Conservation (phyloP, 2,797 vertebrate species). For the Sciaenops ocellatus region DNA sequence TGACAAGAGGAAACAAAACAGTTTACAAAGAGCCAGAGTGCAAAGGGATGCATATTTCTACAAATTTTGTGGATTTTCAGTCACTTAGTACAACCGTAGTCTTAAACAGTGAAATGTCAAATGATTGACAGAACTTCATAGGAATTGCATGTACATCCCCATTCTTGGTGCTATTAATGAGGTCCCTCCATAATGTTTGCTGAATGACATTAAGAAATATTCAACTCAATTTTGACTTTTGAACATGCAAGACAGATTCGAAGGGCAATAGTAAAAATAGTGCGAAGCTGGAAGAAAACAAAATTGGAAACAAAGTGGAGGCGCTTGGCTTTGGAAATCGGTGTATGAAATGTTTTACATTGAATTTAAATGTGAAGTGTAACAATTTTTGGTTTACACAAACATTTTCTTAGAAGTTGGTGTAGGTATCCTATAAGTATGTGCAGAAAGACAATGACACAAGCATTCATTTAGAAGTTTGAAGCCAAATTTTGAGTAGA, state of each 20-base stretch:
- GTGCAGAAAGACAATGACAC: constrained; percentile 58
- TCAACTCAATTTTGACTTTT: constrained; percentile 71
- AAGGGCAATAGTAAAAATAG: constrained; percentile 73
- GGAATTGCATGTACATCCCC: constrained; percentile 65
- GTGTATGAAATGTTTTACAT: constrained; percentile 42
- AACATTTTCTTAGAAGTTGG: constrained; percentile 49
- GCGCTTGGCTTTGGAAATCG: constrained; percentile 64
- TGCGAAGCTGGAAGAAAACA: constrained; percentile 66
- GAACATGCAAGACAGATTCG: constrained; percentile 82
- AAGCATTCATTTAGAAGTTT: constrained; percentile 58
- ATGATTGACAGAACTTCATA: constrained; percentile 67
- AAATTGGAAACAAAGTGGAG: constrained; percentile 63
- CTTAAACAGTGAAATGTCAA: constrained; percentile 81
- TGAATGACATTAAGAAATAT: constrained; percentile 71
- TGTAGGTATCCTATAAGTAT: constrained; percentile 57
- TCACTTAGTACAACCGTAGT: constrained; percentile 79
- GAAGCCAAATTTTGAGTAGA: constrained; percentile 52
- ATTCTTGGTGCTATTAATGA: constrained; percentile 60
- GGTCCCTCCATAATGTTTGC: constrained; percentile 61
- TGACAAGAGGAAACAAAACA: constrained; percentile 81
- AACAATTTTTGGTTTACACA: constrained; percentile 73
- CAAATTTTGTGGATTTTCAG: constrained; percentile 80
- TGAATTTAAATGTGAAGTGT: constrained; percentile 58
- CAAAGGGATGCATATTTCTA: constrained; percentile 86
- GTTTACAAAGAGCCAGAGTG: constrained; percentile 85